Conservation (phyloP, 2,797 vertebrate genomes). For the Cygnus olor region DNA sequence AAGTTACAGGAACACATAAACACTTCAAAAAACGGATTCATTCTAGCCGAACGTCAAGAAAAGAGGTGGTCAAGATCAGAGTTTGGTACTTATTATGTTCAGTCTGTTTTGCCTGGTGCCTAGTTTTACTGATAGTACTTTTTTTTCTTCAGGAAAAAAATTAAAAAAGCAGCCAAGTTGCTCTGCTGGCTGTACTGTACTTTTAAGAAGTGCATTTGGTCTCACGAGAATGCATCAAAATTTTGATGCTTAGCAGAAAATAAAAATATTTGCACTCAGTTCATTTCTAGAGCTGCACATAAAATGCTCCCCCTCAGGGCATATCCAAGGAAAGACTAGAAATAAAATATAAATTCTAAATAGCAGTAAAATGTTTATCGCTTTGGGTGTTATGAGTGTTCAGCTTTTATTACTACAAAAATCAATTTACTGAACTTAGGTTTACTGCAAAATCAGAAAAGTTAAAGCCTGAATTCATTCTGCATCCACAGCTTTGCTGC, state of each 20-base stretch:
- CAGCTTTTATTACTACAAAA: conserved; percentile 73
- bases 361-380: conserved; percentile 74
- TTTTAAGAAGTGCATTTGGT: conserved; percentile 36
- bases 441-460: conserved; percentile 68
- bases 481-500: neutral
- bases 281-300: conserved; percentile 67
- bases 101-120: neutral
- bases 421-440: conserved; percentile 73
- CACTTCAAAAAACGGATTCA: neutral
- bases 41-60: neutral
- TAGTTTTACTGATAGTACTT: neutral
- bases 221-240: conserved; percentile 58
- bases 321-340: conserved; percentile 53
- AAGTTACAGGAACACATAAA: neutral
- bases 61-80: neutral
- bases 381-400: conserved; percentile 72
- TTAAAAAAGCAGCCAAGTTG: neutral
- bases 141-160: neutral
- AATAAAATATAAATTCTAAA: conserved; percentile 76
- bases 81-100: neutral
- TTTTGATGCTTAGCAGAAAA: conserved; percentile 70
- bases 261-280: conserved; percentile 73
- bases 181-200: conserved; percentile 12
- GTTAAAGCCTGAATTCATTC: conserved; percentile 52
- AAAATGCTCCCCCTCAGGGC: conserved; percentile 55